Evolutionary conservation across 1,140 invertebrate genomes (phyloP).

Genomic region (Amyelois transitella): DNA sequence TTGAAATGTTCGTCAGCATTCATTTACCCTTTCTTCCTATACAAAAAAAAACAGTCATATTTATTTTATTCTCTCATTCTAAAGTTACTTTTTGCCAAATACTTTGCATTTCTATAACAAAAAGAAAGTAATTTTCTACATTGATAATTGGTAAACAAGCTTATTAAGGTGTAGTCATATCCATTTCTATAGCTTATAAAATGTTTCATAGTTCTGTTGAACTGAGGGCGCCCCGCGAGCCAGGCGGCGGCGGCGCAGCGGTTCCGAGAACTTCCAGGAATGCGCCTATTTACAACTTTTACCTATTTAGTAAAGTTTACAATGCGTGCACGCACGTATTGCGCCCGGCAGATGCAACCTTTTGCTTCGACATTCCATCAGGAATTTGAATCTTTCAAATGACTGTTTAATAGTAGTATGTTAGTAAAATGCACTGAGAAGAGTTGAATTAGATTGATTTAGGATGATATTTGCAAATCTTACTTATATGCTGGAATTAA

Average conservation of each 20-base stretch:
- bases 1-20: no score
- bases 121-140: not conserved
- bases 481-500: no score
- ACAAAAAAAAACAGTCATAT: no score
- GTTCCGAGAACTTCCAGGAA: constrained; percentile 55
- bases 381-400: not conserved
- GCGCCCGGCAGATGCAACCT: constrained; percentile 36
- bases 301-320: constrained; percentile 68
- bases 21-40: no score
- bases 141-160: no score
- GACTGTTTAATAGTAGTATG: not conserved
- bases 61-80: no score
- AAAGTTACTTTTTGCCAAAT: no score
- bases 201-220: constrained; percentile 1
- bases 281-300: constrained; percentile 70
- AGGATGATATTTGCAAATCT: no score
- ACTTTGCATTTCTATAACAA: not conserved
- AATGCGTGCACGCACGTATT: constrained; percentile 57
- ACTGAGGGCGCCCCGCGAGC: constrained; percentile 15
- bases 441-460: no score
- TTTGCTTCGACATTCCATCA: constrained; percentile 29
- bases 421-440: no score
- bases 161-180: no score
- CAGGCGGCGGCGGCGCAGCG: constrained; percentile 37
- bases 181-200: not conserved